phyloP scores from a whole-genome alignment of 2,113 vertebrate species.

The Sorex fumeus region DNA sequence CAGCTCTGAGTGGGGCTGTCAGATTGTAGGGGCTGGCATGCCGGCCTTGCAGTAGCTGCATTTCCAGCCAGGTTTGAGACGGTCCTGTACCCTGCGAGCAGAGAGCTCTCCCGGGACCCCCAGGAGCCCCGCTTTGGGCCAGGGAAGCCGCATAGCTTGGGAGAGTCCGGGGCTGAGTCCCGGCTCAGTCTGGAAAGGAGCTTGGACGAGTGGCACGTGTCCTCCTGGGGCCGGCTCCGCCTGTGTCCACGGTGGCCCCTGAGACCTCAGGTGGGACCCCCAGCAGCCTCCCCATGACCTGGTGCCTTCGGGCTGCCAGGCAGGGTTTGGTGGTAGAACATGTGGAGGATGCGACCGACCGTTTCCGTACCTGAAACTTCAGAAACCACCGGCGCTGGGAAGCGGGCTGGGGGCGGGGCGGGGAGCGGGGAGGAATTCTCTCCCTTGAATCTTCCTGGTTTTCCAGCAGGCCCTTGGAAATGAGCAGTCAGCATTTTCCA shows the following conservation, averaged over 20 bases:
- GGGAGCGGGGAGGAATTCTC: background rate
- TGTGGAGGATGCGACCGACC: background rate
- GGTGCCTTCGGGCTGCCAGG: too few relatives aligned
- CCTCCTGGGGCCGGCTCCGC: too few relatives aligned
- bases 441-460: slow-evolving; percentile 72
- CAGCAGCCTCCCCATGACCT: too few relatives aligned
- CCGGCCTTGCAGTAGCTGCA: too few relatives aligned
- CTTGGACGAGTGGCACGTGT: too few relatives aligned
- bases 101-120: background rate
- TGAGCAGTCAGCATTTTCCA: slow-evolving; percentile 82
- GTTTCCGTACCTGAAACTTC: slow-evolving; percentile 28
- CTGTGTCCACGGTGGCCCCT: too few relatives aligned
- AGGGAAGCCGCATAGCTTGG: background rate
- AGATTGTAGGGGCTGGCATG: too few relatives aligned
- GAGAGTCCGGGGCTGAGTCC: too few relatives aligned
- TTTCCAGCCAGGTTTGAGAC: background rate
- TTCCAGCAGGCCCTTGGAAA: slow-evolving; percentile 77
- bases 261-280: too few relatives aligned
- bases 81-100: background rate
- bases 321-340: too few relatives aligned
- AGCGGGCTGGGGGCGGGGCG: background rate
- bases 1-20: too few relatives aligned
- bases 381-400: background rate
- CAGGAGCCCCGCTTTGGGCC: background rate
- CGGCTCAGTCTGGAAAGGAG: too few relatives aligned